phyloP scores from a whole-genome alignment of 92 coral and sea anemone genomes.

The Muricea muricata region DNA sequence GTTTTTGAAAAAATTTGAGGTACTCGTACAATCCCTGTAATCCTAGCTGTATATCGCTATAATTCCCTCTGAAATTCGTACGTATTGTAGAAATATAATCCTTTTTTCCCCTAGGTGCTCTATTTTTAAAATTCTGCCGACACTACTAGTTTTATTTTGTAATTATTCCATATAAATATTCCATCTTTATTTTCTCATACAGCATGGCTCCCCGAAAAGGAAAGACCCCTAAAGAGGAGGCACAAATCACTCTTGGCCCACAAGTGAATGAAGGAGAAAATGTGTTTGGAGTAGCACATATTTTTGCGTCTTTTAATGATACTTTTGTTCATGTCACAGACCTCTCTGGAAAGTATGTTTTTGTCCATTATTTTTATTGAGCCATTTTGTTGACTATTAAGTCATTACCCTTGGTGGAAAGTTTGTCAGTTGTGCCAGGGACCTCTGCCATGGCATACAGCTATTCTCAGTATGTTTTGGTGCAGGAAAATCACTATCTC shows the following conservation, averaged over 20 bases:
- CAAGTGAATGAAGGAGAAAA: slow-evolving; percentile 98
- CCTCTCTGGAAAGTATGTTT: slow-evolving; percentile 97
- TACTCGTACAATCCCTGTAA: slow-evolving; percentile 22
- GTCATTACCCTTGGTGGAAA: too few relatives aligned
- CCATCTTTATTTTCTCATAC: slow-evolving; percentile 57
- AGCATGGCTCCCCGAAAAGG: slow-evolving; percentile 99
- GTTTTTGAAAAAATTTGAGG: slow-evolving; percentile 18
- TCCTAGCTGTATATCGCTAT: background rate
- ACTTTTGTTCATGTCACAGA: slow-evolving; percentile 99
- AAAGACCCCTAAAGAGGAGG: slow-evolving; percentile 80
- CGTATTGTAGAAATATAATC: background rate
- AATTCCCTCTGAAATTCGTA: background rate
- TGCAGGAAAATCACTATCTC: too few relatives aligned
- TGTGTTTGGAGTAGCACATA: slow-evolving; percentile 97
- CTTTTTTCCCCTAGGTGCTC: background rate
- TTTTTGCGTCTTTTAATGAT: slow-evolving; percentile 98
- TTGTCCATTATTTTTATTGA: too few relatives aligned
- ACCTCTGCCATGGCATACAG: too few relatives aligned
- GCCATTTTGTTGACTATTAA: too few relatives aligned
- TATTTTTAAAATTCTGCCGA: too few relatives aligned
- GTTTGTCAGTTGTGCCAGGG: too few relatives aligned
- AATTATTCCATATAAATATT: background rate
- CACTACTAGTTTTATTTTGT: too few relatives aligned
- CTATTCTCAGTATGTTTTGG: too few relatives aligned
- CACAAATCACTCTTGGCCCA: slow-evolving; percentile 94